Conservation (phyloP, 37 sponge, comb jelly and placozoan species). For the Haliclona indistincta region DNA sequence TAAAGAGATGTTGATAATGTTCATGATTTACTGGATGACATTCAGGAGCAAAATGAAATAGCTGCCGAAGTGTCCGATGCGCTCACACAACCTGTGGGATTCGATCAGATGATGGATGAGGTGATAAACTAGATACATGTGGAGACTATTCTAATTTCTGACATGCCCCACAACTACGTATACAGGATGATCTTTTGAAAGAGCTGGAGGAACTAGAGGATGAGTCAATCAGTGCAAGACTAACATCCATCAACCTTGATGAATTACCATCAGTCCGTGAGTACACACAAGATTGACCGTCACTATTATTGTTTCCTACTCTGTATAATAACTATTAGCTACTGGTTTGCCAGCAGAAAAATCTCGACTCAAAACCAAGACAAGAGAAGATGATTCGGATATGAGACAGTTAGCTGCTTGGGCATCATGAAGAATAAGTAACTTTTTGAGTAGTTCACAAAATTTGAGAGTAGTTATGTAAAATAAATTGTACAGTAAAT, state of each 20-base stretch:
- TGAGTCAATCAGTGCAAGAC: conserved; percentile 61
- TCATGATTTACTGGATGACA: conserved; percentile 89
- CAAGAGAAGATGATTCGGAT: conserved; percentile 69
- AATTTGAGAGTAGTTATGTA: too few species aligned
- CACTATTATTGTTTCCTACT: too few species aligned
- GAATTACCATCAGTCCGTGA: too few species aligned
- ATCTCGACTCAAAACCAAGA: too few species aligned
- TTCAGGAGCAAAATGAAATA: conserved; percentile 83
- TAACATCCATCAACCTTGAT: too few species aligned
- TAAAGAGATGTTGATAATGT: conserved; percentile 78
- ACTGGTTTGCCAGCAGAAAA: too few species aligned
- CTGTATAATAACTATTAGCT: too few species aligned
- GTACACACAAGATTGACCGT: too few species aligned
- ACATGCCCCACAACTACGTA: not conserved
- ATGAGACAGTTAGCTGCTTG: conserved; percentile 70
- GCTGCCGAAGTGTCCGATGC: conserved; percentile 74
- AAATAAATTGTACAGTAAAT: too few species aligned
- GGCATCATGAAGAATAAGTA: conserved; percentile 72
- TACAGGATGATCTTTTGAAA: conserved; percentile 76
- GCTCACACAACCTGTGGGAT: conserved; percentile 68
- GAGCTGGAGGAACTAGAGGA: conserved; percentile 86
- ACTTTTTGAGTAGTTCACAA: too few species aligned
- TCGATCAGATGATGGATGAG: conserved; percentile 77
- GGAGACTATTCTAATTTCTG: not conserved
- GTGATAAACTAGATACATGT: conserved; percentile 6